Evolutionary conservation across 2,888 invertebrate genomes (phyloP).

Genomic region (Tyria jacobaeae): DNA sequence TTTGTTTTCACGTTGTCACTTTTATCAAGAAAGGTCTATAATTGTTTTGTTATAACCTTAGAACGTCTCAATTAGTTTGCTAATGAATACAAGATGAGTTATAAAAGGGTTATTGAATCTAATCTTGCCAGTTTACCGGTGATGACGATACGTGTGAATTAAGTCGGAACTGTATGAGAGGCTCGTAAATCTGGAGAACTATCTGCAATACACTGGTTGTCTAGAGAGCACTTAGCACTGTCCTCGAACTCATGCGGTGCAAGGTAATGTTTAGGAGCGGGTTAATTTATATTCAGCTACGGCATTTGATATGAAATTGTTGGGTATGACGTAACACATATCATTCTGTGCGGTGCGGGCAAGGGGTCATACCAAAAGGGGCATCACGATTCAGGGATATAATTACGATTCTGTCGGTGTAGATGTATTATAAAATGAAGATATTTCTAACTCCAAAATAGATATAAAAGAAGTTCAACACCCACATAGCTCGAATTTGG

Average conservation of each 20-base stretch:
- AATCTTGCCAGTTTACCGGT: slow-evolving; percentile 17
- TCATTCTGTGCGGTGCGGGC: not conserved
- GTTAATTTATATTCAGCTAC: not conserved
- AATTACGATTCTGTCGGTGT: too few species aligned
- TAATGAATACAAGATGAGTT: not conserved
- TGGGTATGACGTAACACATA: not conserved
- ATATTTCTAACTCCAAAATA: too few species aligned
- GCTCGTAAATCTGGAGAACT: slow-evolving; percentile 76
- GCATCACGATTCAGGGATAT: too few species aligned
- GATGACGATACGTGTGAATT: slow-evolving; percentile 44
- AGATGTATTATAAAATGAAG: too few species aligned
- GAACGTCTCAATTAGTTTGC: not conserved
- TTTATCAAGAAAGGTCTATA: too few species aligned
- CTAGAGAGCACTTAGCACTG: slow-evolving; percentile 80
- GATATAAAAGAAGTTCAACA: too few species aligned
- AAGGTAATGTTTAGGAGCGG: slow-evolving; percentile 31
- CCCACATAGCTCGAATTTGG: too few species aligned
- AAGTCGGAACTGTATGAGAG: slow-evolving; percentile 50
- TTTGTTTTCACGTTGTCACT: too few species aligned
- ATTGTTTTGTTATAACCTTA: not conserved
- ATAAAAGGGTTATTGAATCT: slow-evolving; percentile 18
- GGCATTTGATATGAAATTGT: not conserved
- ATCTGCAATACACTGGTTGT: slow-evolving; percentile 76
- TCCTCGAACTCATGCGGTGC: slow-evolving; percentile 60
- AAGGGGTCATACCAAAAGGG: too few species aligned